Percentiles rank a stretch among this genome's conserved stretches.
These are phyloP conservation scores for Lasiurus borealis DNA, from an alignment of 2,113 vertebrate species.

Conservation along the genomic window DNA sequence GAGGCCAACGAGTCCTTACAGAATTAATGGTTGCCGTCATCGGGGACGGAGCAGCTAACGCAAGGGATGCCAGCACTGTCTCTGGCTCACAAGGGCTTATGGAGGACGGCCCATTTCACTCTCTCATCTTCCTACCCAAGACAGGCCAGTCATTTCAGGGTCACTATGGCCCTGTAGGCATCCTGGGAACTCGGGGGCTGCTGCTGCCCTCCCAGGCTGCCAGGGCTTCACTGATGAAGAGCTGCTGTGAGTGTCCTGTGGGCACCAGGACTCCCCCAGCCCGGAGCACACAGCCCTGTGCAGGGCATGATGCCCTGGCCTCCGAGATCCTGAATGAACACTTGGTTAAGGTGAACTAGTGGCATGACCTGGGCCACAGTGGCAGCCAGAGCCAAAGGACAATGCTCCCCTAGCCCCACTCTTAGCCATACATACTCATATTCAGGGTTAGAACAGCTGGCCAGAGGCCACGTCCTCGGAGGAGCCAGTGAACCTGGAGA, in stretches of 20 bases:
- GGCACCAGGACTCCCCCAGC: background rate
- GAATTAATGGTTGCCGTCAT: background rate
- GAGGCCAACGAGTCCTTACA: background rate
- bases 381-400: background rate
- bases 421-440: background rate
- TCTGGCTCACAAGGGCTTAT: background rate
- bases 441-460: background rate
- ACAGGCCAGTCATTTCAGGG: too few relatives aligned
- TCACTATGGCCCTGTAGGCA: fast-evolving
- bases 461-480: background rate
- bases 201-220: fast-evolving
- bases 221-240: background rate
- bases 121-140: background rate
- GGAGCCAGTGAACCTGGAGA: background rate
- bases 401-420: background rate
- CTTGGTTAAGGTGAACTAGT: background rate
- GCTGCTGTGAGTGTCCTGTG: background rate
- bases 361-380: background rate
- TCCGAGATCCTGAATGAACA: background rate
- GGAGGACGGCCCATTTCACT: background rate
- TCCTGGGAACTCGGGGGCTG: background rate
- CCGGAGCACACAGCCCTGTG: background rate
- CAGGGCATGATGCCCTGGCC: fast-evolving
- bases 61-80: background rate
- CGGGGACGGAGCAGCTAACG: background rate